Base-by-base conservation (phyloP, 2,113 vertebrate genomes). In the mouse (Mus musculus) region DNA sequence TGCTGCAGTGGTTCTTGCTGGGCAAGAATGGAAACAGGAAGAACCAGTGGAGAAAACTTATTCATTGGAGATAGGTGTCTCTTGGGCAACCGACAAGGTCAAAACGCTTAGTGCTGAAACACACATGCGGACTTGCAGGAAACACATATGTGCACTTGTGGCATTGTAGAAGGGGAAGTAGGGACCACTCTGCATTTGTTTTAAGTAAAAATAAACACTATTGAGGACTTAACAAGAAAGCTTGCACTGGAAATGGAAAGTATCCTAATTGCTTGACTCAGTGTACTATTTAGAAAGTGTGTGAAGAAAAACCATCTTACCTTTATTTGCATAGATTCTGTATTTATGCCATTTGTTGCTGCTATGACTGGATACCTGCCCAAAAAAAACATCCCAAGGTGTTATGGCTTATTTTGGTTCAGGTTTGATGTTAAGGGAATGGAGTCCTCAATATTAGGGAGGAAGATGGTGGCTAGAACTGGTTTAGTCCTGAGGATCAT, bases 21-120 rank as follows among this genome's bases (percentile, higher is more conserved):
- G 82, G 65, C 54, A 88, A n/a, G 69, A 92, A 67, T 93, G 78
- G 90, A 97, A 97, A 92, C 54, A 92, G 76, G 92, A 59, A 86
- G 63, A 93, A 54, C 59, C 69, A 86, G 28, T 76, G 82, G 85
- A 96, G 89, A 65, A 95, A 84, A 71, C 95, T 78, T 67, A 89
- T 96, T 77, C 91, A 84, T 82, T 89, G 71, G 67, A 92, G 69
- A 80, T 71, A 75, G 24, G 52, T 93, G 71, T 93, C 12, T 92
- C 75, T 93, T 90, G 72, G 54, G 1, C 90, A 91, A 80, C 42
- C 42, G 3, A 87, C 72, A 73, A 24, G 49, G 13, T 86, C 12
- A 42, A 67, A 90, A 92, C 78, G 12, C 36, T 89, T 69, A 78
- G 63, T 24, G 54, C 30, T 82, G 67, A 69, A 80, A 65, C n/a